Evolutionary conservation across 1,140 invertebrate species (phyloP), one percentile per base, ranked within the genome.

Genomic region (Matsumurasca onukii): DNA sequence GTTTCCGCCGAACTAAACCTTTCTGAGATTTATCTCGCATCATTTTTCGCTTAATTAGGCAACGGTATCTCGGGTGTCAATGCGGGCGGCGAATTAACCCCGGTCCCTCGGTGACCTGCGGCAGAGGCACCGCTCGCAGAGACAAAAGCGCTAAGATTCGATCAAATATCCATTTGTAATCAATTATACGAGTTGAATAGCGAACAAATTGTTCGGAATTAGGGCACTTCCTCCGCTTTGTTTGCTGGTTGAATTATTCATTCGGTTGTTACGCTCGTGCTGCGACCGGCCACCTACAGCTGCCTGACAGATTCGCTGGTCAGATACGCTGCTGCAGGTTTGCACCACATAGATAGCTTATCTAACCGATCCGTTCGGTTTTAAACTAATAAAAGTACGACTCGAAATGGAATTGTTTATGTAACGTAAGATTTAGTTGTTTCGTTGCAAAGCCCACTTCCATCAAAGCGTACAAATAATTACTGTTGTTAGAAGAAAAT

Each of bases 81-180:
- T 13, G 49, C 12, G 25, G 55, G 25, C 9, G 5, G 15, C 13
- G 15, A 12, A 22, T 24, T 15, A 27, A 13, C 55, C 55, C 55
- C 3, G 22, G 20, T 3, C 15, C 15, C 55, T 24, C 24, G 15
- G 24, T 59, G 55, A 59, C 55, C 55, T 52, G 5, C 49, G 49
- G 12, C n/a, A n/a, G 34, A 9, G 5, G 34, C 55, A 22, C 9
- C 22, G 22, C 12, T 3, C 49, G 12, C 25, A 27, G 55, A 59
- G 55, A 59, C 55, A 59, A 59, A 59, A 24, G 15, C 55, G 22
- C 2, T n/a, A 29, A 27, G 55, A 59, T 59, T 59, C 24, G 55
- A 27, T 59, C 55, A 27, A 59, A 59, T 59, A 59, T 29, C 55
- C 55, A 59, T 59, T 59, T 59, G 55, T 59, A 59, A 59, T 59